These are phyloP conservation scores for Phocides pigmalion DNA, from an alignment of 1,140 invertebrate genomes.

Conservation along the genomic window DNA sequence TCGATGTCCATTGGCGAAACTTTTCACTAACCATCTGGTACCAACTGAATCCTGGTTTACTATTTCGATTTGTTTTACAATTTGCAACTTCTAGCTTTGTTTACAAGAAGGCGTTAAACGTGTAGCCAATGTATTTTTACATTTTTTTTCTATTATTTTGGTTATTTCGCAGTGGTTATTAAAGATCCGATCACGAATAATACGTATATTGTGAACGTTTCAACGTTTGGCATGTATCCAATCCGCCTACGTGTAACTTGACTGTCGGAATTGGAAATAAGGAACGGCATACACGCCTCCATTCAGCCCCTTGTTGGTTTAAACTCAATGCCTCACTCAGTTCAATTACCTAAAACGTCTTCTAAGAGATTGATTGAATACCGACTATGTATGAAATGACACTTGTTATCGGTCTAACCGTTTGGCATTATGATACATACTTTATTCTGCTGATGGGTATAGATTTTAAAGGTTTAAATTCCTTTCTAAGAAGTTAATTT, in stretches of 20 bases:
- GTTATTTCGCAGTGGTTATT: not conserved
- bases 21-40: too few relatives aligned
- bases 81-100: too few relatives aligned
- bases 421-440: not conserved
- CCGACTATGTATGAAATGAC: not conserved
- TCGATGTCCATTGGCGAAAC: too few relatives aligned
- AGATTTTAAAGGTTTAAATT: too few relatives aligned
- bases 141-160: not conserved
- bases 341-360: constrained; percentile 25
- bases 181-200: constrained; percentile 16
- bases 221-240: constrained; percentile 27
- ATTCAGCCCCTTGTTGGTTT: constrained; percentile 23
- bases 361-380: constrained; percentile 9
- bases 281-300: constrained; percentile 22
- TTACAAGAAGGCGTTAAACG: too few relatives aligned
- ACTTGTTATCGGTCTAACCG: not conserved
- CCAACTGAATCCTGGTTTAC: too few relatives aligned
- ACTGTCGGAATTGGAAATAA: constrained; percentile 28
- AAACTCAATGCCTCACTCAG: constrained; percentile 21
- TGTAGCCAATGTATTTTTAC: too few relatives aligned
- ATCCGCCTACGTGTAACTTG: constrained; percentile 31
- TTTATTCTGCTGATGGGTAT: too few relatives aligned
- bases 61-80: too few relatives aligned
- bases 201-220: constrained; percentile 27
- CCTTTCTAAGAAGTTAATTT: too few relatives aligned